phyloP scores from a whole-genome alignment of 2,797 vertebrate genomes.

The Microtus californicus region DNA sequence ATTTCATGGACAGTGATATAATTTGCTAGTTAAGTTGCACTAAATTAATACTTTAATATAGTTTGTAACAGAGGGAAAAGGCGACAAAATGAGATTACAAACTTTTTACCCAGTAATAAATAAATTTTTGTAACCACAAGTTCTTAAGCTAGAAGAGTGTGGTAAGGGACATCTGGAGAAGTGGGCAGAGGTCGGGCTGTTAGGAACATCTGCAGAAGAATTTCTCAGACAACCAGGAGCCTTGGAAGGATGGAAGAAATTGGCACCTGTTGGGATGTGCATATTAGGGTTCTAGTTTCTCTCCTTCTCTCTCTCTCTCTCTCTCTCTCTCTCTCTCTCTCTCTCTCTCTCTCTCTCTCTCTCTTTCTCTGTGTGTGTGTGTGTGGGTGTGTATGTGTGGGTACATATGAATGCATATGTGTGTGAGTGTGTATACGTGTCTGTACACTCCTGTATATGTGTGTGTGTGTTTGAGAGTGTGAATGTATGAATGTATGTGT shows the following conservation, averaged over 20 bases:
- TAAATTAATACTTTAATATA: not conserved
- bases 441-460: not conserved
- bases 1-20: not conserved
- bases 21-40: not conserved
- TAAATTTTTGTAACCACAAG: not conserved
- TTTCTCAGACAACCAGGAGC: not conserved
- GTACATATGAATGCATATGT: not conserved
- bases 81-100: not conserved
- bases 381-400: not conserved
- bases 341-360: not conserved
- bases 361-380: too few species aligned
- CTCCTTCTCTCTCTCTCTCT: not conserved
- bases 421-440: not conserved
- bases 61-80: not conserved
- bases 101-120: not conserved
- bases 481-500: not conserved
- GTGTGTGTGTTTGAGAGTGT: not conserved
- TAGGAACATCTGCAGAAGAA: not conserved
- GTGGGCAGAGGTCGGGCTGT: not conserved
- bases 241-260: not conserved
- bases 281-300: not conserved
- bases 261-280: not conserved
- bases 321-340: not conserved
- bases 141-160: fast-evolving
- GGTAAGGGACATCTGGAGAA: not conserved